Evolutionary conservation across 2,113 vertebrate genomes (phyloP).

Genomic region (Archocentrus centrarchus): DNA sequence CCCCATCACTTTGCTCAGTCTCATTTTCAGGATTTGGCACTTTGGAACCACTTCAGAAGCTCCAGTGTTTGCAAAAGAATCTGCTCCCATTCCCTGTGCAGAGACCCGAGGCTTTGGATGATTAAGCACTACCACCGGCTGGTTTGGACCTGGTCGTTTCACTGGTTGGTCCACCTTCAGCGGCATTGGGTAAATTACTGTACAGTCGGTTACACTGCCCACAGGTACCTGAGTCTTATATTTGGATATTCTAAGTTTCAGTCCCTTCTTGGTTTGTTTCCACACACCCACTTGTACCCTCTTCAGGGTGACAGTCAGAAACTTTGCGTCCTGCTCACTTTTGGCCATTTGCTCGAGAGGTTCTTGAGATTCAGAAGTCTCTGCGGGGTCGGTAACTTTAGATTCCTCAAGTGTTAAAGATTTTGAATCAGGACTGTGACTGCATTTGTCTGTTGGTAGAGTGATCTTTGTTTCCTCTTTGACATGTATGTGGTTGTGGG

Average conservation of each 20-base stretch:
- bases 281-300: slow-evolving; percentile 69
- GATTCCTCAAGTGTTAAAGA: background rate
- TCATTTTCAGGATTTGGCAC: slow-evolving; percentile 92
- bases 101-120: slow-evolving; percentile 82
- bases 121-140: slow-evolving; percentile 96
- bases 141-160: slow-evolving; percentile 88
- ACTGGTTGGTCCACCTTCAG: slow-evolving; percentile 86
- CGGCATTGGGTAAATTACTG: slow-evolving; percentile 79
- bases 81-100: background rate
- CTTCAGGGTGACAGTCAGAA: slow-evolving; percentile 76
- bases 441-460: background rate
- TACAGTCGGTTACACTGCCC: slow-evolving; percentile 7
- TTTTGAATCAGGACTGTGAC: background rate
- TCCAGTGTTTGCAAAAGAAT: slow-evolving; percentile 32
- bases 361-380: slow-evolving; percentile 43
- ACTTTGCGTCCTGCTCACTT: slow-evolving; percentile 70
- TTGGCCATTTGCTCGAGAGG: slow-evolving; percentile 50
- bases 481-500: background rate
- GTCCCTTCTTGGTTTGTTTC: slow-evolving; percentile 62
- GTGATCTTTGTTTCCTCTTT: slow-evolving; percentile 43
- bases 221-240: slow-evolving; percentile 32
- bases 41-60: slow-evolving; percentile 72
- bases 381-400: background rate
- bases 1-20: slow-evolving; percentile 89
- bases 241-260: slow-evolving; percentile 59